Base-by-base conservation (phyloP, 1,140 invertebrate genomes). In the Drosophila arizonae region DNA sequence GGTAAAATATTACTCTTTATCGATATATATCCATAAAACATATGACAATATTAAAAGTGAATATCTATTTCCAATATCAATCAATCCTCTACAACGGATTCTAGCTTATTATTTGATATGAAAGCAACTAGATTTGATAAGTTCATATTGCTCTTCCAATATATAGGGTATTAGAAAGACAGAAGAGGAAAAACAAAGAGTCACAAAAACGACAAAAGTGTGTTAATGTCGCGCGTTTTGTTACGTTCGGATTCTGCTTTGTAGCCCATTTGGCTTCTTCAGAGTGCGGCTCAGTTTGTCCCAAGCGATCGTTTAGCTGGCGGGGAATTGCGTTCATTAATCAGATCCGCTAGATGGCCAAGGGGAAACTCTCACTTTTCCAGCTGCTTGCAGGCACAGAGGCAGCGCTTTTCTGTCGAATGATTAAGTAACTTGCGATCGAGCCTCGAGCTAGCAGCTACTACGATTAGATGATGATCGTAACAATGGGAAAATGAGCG, bases 341-440 rank as follows among this genome's bases (percentile, higher is more conserved):
- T 43, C 48, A 9, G 50, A 46, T 52, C 10, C 26, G 36, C 26
- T 6, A 33, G 55, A 15, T 52, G 13, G 21, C 56, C 57, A 46
- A 30, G 24, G 28, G 72, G 55, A 21, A 45, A 75, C 72, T 75
- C 72, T 75, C 72, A 75, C 72, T 75, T 75, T 75, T 43, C 61
- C 58, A 63, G 72, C 67, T 55, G 57, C 71, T 52, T 2, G 2
- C 2, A 43, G 51, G 10, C 30, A 36, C 6, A 24, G 10, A 33
- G 50, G 61, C 68, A 15, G 45, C 55, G 28, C 21, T 54, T 68
- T 60, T 55, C 64, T 24, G 51, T 30, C 54, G 28, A 50, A 50
- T 55, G 71, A 69, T 73, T 69, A 26, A 73, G 58, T 63, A 73
- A 73, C 66, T 61, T 58, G 41, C n/a, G 28, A 48, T 52, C 39